Percentiles rank a stretch among this genome's conserved stretches.
Conservation (phyloP, 2,113 vertebrate genomes). For the Hippocampus abdominalis region DNA sequence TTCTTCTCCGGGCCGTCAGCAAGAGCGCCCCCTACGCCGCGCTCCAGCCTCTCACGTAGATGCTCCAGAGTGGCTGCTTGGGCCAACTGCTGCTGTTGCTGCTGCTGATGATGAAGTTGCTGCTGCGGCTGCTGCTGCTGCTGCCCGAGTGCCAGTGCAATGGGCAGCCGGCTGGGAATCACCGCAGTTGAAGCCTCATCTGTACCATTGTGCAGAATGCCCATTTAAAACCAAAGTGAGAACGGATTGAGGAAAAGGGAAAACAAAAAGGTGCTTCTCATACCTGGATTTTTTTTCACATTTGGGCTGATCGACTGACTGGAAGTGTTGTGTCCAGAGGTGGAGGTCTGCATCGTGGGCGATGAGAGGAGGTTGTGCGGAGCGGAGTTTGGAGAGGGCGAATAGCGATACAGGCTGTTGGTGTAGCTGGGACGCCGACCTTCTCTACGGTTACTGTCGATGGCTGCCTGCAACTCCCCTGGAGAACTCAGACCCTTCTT, state of each 20-base stretch:
- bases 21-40: slow-evolving; percentile 51
- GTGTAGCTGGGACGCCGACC: slow-evolving; percentile 92
- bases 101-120: slow-evolving; percentile 68
- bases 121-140: slow-evolving; percentile 57
- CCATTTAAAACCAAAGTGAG: neutral
- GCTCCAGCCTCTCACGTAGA: slow-evolving; percentile 85
- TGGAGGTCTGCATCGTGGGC: slow-evolving; percentile 81
- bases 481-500: slow-evolving; percentile 95
- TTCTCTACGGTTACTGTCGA: slow-evolving; percentile 92
- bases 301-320: slow-evolving; percentile 72
- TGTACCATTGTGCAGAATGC: slow-evolving; percentile 9
- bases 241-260: neutral
- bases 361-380: slow-evolving; percentile 63
- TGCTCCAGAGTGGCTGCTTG: slow-evolving; percentile 85
- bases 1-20: slow-evolving; percentile 84
- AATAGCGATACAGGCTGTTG: slow-evolving; percentile 86
- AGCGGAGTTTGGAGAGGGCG: slow-evolving; percentile 62
- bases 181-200: slow-evolving; percentile 67
- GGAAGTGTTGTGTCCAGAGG: slow-evolving; percentile 66
- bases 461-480: slow-evolving; percentile 90
- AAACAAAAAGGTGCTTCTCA: neutral
- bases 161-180: slow-evolving; percentile 76
- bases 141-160: slow-evolving; percentile 76
- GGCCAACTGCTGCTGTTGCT: slow-evolving; percentile 76
- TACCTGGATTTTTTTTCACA: slow-evolving; percentile 81